Percentiles rank a stretch among this genome's conserved stretches.
Conservation (phyloP, 2,797 vertebrate genomes). For the Echiichthys vipera region DNA sequence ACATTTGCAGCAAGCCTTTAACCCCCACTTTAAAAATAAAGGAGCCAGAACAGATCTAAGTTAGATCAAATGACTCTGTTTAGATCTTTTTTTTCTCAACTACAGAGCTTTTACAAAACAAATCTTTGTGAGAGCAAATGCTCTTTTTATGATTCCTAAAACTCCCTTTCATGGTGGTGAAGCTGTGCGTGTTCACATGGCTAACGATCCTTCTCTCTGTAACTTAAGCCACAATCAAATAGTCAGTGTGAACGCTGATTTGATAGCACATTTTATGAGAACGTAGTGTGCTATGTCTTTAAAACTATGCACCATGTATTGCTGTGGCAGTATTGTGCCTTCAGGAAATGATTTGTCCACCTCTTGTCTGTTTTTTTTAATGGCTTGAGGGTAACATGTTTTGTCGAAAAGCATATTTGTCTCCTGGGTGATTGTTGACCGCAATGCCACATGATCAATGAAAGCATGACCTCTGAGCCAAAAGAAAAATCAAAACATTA, state of each 20-base stretch:
- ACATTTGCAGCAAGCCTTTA: constrained; percentile 45
- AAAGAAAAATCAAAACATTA: constrained; percentile 22
- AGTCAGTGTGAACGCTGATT: not conserved
- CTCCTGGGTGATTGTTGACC: constrained; percentile 63
- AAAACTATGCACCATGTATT: not conserved
- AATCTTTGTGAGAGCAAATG: not conserved
- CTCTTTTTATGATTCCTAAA: not conserved
- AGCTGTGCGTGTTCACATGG: not conserved
- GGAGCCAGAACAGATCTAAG: constrained; percentile 1
- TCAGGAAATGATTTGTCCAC: not conserved
- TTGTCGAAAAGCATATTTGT: constrained; percentile 65
- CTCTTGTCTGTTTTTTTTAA: constrained; percentile 1
- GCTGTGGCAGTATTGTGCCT: not conserved
- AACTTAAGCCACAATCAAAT: not conserved
- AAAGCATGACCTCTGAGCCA: constrained; percentile 28
- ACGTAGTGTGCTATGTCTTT: not conserved
- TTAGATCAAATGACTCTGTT: constrained; percentile 16
- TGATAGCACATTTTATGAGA: not conserved
- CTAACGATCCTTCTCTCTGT: not conserved
- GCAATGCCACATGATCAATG: constrained; percentile 57
- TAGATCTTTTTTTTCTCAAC: not conserved
- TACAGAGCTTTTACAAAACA: constrained; percentile 5
- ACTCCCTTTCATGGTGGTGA: not conserved
- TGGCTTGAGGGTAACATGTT: constrained; percentile 31
- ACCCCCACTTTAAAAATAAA: constrained; percentile 40